Base-by-base conservation (phyloP, 1,140 invertebrate species). In the Bombyx mori region DNA sequence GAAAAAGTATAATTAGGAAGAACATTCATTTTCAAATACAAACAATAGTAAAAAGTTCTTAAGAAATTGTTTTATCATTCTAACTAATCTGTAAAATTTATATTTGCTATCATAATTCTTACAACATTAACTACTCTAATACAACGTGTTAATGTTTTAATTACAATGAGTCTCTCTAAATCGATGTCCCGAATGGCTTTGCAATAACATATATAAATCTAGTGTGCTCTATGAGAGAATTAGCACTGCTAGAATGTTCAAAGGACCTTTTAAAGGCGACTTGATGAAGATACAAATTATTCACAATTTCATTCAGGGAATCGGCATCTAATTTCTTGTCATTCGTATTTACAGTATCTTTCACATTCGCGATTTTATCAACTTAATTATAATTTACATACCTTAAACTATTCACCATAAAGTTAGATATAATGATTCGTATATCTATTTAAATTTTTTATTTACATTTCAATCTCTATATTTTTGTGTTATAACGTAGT, bases 401-500 rank as follows among this genome's bases (percentile, higher is more conserved):
- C 59, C 70, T 81, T 82, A 81, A 47, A 61, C 66, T 60, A 75
- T 62, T 59, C 62, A 62, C 48, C 63, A 62, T 81, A 74, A 78
- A 74, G 71, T 77, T 80, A 81, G 70, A 75, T 82, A 83, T 71
- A 78, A 62, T 81, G 79, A 78, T 75, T 86, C 82, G 80, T 86
- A 83, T 86, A 83, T 69, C 73, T 73, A 79, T 75, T 18, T 18
- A 18, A 81, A 63, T 73, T 78, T 69, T 62, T 69, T 71, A 77
- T 65, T 62, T 83, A 86, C 76, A 81, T 56, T 70, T 69, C 64
- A 65, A 73, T 75, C 60, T 71, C 78, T 82, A 73, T 75, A 75
- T 75, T 72, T 73, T 79, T 82, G 69, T 76, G 70, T 82, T 77
- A 69, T 79, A 82, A 74, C 75, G 71, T 86, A 86, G 81, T 86